Percentiles rank a stretch among this genome's conserved stretches.
phyloP scores from a whole-genome alignment of 2,888 invertebrate genomes.

The Machimus rusticus region DNA sequence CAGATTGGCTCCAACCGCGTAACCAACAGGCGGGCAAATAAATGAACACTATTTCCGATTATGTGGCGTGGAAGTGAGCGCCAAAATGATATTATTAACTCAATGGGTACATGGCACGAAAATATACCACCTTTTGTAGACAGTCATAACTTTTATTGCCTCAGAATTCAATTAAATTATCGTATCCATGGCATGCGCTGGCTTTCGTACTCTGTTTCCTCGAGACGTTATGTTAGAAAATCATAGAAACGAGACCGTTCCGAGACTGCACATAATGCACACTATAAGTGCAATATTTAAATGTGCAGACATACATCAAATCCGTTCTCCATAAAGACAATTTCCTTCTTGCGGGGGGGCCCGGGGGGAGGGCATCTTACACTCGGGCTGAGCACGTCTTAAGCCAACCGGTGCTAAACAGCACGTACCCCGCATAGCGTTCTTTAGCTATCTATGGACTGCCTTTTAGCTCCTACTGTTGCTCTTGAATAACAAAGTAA shows the following conservation, averaged over 20 bases:
- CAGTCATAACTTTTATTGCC: background rate
- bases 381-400: background rate
- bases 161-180: background rate
- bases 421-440: background rate
- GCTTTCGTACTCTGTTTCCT: background rate
- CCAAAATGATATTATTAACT: background rate
- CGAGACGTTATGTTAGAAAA: background rate
- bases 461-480: background rate
- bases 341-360: background rate
- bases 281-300: background rate
- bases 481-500: constrained; percentile 16
- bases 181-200: background rate
- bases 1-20: background rate
- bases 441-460: background rate
- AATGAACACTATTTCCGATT: background rate
- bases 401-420: constrained; percentile 4
- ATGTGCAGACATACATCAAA: background rate
- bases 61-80: background rate
- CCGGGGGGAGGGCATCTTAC: background rate
- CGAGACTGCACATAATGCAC: background rate
- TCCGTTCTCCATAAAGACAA: background rate
- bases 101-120: background rate
- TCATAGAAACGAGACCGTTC: background rate
- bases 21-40: background rate
- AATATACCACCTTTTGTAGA: background rate